Evolutionary conservation across 1,140 invertebrate species (phyloP).

Genomic region (Venturia canescens): DNA sequence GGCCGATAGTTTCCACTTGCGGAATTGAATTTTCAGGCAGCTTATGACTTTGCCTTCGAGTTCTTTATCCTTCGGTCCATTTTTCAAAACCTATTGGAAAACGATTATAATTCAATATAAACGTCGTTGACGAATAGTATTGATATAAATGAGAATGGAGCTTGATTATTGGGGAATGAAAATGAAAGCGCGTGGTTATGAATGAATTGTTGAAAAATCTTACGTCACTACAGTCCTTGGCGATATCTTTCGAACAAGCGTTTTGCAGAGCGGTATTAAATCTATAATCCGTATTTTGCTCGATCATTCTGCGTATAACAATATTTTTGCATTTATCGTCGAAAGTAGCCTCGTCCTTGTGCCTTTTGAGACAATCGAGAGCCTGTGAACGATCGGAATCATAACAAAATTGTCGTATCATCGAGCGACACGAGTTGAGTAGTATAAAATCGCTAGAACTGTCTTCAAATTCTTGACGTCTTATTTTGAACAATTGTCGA

Average conservation of each 20-base stretch:
- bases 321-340: conserved; percentile 91
- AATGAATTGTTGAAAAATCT: conserved; percentile 58
- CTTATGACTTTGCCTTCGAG: conserved; percentile 79
- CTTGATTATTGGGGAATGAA: conserved; percentile 50
- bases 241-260: conserved; percentile 85
- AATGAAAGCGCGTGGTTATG: background rate
- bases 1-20: conserved; percentile 83
- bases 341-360: conserved; percentile 89
- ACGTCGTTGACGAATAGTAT: too few relatives aligned
- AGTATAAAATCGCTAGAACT: conserved; percentile 92
- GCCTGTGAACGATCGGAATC: conserved; percentile 83
- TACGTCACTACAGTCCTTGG: conserved; percentile 81
- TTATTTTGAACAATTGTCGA: conserved; percentile 88
- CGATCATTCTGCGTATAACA: conserved; percentile 92
- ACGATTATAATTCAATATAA: too few relatives aligned
- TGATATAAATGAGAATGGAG: too few relatives aligned
- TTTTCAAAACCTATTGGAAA: conserved; percentile 63
- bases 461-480: conserved; percentile 90
- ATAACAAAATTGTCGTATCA: conserved; percentile 89
- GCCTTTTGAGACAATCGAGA: conserved; percentile 85
- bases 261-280: conserved; percentile 92
- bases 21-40: conserved; percentile 87
- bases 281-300: conserved; percentile 94
- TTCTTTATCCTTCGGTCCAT: conserved; percentile 72
- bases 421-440: conserved; percentile 87